Evolutionary conservation across 2,113 vertebrate genomes (phyloP).

Genomic region (Colinus virginianus): DNA sequence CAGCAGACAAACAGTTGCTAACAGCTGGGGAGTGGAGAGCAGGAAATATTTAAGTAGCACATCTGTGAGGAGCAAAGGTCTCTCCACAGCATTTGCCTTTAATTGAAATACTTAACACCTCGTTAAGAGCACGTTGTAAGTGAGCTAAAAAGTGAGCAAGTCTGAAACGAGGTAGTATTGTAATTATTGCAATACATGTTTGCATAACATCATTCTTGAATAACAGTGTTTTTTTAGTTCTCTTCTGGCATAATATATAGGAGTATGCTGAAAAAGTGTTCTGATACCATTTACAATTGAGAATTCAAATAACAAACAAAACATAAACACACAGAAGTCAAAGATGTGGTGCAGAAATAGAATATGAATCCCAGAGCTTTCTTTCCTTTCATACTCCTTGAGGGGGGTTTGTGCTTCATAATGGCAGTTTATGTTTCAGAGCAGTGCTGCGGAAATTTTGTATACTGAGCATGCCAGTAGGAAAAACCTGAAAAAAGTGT

Average conservation of each 20-base stretch:
- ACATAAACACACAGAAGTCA: background rate
- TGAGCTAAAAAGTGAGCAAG: background rate
- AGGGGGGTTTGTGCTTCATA: background rate
- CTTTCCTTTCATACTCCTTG: background rate
- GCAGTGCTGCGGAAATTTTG: background rate
- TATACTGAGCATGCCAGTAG: background rate
- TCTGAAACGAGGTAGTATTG: background rate
- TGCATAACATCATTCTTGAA: background rate
- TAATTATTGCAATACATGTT: background rate
- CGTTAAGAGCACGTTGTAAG: background rate
- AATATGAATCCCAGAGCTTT: background rate
- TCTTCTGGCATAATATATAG: background rate
- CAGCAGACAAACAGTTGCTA: background rate
- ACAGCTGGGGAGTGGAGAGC: background rate
- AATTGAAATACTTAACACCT: background rate
- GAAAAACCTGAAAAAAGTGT: background rate
- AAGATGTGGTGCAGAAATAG: background rate
- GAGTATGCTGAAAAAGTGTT: background rate
- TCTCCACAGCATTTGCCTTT: background rate
- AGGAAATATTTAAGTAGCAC: background rate
- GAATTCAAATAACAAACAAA: background rate
- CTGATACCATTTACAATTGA: background rate
- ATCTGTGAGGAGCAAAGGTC: conserved; percentile 1
- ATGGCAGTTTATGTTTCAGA: background rate
- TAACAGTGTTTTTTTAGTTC: background rate